phyloP scores from a whole-genome alignment of 2,888 invertebrate species.

The Ennomos fuscantarius region DNA sequence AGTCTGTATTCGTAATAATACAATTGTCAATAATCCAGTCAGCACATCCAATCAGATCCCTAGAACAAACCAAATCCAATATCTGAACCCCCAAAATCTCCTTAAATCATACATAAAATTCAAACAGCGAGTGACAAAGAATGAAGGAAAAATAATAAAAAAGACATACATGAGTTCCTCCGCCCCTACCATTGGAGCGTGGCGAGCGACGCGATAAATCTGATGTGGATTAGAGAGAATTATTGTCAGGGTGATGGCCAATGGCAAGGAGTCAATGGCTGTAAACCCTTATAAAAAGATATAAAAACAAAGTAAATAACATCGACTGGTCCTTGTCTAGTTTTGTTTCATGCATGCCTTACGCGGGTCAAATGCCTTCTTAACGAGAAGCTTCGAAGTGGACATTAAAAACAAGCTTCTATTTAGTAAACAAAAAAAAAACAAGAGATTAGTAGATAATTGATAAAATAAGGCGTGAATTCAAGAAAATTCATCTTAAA shows the following conservation, averaged over 20 bases:
- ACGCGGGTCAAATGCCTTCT: too few relatives aligned
- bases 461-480: too few relatives aligned
- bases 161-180: conserved; percentile 61
- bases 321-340: not conserved
- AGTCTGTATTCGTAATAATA: not conserved
- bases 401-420: too few relatives aligned
- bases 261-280: conserved; percentile 33
- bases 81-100: conserved; percentile 22
- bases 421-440: too few relatives aligned
- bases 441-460: too few relatives aligned
- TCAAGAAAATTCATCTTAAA: too few relatives aligned
- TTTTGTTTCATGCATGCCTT: too few relatives aligned
- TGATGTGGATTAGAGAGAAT: conserved; percentile 64
- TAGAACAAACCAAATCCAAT: conserved; percentile 28
- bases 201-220: conserved; percentile 60
- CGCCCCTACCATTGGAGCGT: conserved; percentile 70
- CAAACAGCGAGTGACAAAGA: conserved; percentile 41
- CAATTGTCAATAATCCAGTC: conserved; percentile 13
- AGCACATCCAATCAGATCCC: conserved; percentile 10
- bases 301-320: not conserved
- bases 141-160: conserved; percentile 63
- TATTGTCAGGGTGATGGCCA: conserved; percentile 46
- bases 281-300: not conserved
- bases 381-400: too few relatives aligned
- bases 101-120: conserved; percentile 31